Base-by-base conservation (phyloP, 1,140 invertebrate genomes). In the Babylonia areolata region DNA sequence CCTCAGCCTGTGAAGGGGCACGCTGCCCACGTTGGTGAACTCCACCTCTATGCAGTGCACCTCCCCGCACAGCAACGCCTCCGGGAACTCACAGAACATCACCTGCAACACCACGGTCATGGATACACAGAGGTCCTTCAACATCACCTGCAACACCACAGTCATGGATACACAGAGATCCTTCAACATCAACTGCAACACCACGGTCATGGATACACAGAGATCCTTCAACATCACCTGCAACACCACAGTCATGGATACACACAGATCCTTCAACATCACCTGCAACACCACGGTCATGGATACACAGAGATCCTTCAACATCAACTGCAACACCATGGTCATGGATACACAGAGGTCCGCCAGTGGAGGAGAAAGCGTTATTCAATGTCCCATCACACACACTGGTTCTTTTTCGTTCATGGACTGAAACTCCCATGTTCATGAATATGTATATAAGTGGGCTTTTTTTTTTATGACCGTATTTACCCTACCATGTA, bases 41-140 rank as follows among this genome's bases (percentile, higher is more conserved):
- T 80, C 78, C 42, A 80, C 78, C 37, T 54, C 42, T 5, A 80
- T 58, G 46, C 78, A 80, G 78, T 80, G 78, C 31, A 80, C 95
- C 93, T 97, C 97, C 11, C 97, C 96, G 90, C 96, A 96, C 71
- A 97, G 93, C 91, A 97, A 95, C 82, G 96, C 95, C 1, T 95
- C 93, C 80, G 95, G 95, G n/a, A 97, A 95, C 92, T 97, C 96
- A 35, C 95, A 95, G 91, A 97, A 97, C 6, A 95, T 95, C 28
- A 96, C 95, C 96, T 96, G 91, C n/a, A 94, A 94, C 89, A 84
- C 75, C 40, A 81, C 23, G 15, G 58, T 64, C 20, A 64, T 0
- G 23, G 15, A 64, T 23, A n/a, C 28, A 64, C 58, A 64, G 0
- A 5, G 9, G 46, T 97, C 96, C 33, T 95, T 95, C 91, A 97